phyloP scores from a whole-genome alignment of 2,797 vertebrate species.

The Limosa lapponica region DNA sequence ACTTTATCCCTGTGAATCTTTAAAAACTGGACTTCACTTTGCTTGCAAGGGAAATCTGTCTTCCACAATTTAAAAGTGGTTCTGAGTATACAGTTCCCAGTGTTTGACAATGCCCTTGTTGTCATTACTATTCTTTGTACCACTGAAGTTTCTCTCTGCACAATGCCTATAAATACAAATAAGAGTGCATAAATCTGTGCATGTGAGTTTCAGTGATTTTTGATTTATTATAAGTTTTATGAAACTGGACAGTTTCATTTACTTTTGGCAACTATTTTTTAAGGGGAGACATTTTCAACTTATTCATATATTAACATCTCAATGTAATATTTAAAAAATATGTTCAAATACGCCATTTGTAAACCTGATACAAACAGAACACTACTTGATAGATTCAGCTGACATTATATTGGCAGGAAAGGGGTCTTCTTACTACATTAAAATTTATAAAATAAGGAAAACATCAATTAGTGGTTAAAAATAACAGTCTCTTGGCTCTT shows the following conservation, averaged over 20 bases:
- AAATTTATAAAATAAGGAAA: slow-evolving; percentile 9
- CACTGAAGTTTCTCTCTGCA: neutral
- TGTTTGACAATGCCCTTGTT: neutral
- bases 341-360: neutral
- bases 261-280: neutral
- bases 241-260: neutral
- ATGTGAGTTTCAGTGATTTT: neutral
- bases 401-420: neutral
- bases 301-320: neutral
- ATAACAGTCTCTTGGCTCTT: neutral
- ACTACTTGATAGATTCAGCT: neutral
- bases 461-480: slow-evolving; percentile 26
- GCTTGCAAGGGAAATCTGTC: neutral
- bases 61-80: neutral
- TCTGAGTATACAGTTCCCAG: neutral
- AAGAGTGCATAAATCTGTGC: neutral
- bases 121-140: neutral
- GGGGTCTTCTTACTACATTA: neutral
- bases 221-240: neutral
- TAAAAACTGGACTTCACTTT: neutral
- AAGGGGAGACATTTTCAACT: neutral
- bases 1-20: neutral
- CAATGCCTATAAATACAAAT: neutral
- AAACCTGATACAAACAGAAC: neutral
- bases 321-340: neutral